Base-by-base conservation (phyloP, 1,140 invertebrate species). In the Leptopilina boulardi region DNA sequence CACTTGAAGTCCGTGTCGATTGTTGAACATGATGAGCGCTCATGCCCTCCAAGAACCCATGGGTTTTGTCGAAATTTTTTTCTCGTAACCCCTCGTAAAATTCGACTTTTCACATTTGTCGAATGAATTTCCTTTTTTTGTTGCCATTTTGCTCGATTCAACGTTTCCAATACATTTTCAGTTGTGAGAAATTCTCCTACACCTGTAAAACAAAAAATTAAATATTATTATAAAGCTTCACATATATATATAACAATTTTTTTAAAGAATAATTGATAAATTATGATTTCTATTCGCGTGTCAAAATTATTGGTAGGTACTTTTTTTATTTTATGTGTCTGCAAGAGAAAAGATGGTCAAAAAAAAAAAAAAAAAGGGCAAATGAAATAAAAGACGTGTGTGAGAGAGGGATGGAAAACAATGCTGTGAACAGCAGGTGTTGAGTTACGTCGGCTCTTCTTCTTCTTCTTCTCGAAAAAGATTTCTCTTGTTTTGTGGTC, bases 11-110 rank as follows among this genome's bases (percentile, higher is more conserved):
- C 82, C 79, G 84, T 86, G 88, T 86, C 87, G 85, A 73, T 85
- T 83, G 85, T 85, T 84, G 84, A 83, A 89, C 89, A 90, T 90
- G 88, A 86, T 91, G 88, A 90, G 84, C 86, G 86, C 73, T 84
- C 90, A 91, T 91, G 84, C 87, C 89, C 87, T 85, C 78, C 83
- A 86, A 77, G 84, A 86, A 87, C 86, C 84, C 86, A 84, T 86
- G 83, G 86, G 77, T 85, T 81, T 85, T 81, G 84, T 78, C 82
- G 82, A 87, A 74, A 86, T 76, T 82, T 83, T 73, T 81, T 78
- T 80, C 79, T 85, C 80, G 83, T 76, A 23, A 78, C 78, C 51
- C 73, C 54, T 76, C 75, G 75, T 70, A 66, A 70, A 75, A 51
- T 79, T 77, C 70, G 72, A 81, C 47, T 77, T 84, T 77, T 71